Evolutionary conservation across 2,888 invertebrate species (phyloP).

Genomic region (Neoaliturus tenellus): DNA sequence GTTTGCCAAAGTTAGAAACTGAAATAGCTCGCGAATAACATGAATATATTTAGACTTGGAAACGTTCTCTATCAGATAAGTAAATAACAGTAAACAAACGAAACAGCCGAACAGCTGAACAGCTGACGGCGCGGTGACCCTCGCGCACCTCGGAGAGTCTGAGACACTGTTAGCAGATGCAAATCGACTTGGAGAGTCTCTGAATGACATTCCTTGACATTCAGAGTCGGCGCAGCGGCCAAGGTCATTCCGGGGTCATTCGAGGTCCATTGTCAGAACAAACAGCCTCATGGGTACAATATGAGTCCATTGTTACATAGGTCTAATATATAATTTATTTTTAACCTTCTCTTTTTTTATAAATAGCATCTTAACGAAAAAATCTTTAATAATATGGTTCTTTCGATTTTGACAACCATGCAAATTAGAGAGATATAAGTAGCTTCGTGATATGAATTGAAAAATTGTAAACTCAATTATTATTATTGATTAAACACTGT

Average conservation of each 20-base stretch:
- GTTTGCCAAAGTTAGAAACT: too few species aligned
- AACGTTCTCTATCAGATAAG: background rate
- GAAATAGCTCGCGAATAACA: too few species aligned
- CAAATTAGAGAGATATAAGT: too few species aligned
- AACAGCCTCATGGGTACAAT: background rate
- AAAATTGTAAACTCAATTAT: too few species aligned
- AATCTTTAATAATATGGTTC: too few species aligned
- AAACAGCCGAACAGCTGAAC: background rate
- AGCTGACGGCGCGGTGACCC: slow-evolving; percentile 3
- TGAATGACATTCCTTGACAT: slow-evolving; percentile 31
- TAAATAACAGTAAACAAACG: background rate
- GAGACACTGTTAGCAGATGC: slow-evolving; percentile 10
- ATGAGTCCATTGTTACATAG: background rate
- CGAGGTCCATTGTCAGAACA: background rate
- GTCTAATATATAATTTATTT: too few species aligned
- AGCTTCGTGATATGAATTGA: too few species aligned
- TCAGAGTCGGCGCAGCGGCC: background rate
- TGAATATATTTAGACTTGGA: too few species aligned
- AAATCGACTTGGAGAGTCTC: background rate
- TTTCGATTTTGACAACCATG: too few species aligned
- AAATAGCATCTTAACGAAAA: too few species aligned
- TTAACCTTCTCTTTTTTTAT: too few species aligned
- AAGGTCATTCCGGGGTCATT: background rate
- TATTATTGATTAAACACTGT: too few species aligned
- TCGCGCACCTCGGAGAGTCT: slow-evolving; percentile 9